phyloP scores from a whole-genome alignment of 2,888 invertebrate genomes.

The Pristionchus arcanus region DNA sequence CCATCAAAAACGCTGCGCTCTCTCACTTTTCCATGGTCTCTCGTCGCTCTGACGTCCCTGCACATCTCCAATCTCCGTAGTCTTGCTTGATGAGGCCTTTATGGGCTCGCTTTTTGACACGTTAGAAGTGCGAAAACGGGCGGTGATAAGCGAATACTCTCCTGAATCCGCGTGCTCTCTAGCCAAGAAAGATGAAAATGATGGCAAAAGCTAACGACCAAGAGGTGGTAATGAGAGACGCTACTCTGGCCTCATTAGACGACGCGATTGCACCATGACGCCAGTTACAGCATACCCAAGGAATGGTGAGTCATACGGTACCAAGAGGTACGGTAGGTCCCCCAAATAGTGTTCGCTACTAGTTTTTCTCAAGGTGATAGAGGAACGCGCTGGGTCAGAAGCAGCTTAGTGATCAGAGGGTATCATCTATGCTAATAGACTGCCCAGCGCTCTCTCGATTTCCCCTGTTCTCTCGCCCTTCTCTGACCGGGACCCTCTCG shows the following conservation, averaged over 20 bases:
- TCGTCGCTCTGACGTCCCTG: background rate
- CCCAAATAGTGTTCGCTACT: background rate
- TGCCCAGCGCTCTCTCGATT: background rate
- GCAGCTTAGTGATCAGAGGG: conserved; percentile 35
- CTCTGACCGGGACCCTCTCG: background rate
- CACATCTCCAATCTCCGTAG: background rate
- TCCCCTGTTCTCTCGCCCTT: background rate
- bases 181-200: background rate
- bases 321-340: conserved; percentile 3
- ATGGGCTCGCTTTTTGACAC: conserved; percentile 6
- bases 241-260: conserved; percentile 44
- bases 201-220: background rate
- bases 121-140: conserved; percentile 36
- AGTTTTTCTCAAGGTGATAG: background rate
- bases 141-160: background rate
- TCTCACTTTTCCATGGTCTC: background rate
- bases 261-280: background rate
- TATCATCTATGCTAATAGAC: conserved; percentile 52
- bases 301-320: conserved; percentile 28
- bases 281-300: background rate
- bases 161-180: background rate
- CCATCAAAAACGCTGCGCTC: background rate
- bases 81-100: conserved; percentile 16
- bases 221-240: background rate
- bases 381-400: conserved; percentile 24